Base-by-base conservation (phyloP, 2,797 vertebrate species). In the Eurystomus glaucurus region DNA sequence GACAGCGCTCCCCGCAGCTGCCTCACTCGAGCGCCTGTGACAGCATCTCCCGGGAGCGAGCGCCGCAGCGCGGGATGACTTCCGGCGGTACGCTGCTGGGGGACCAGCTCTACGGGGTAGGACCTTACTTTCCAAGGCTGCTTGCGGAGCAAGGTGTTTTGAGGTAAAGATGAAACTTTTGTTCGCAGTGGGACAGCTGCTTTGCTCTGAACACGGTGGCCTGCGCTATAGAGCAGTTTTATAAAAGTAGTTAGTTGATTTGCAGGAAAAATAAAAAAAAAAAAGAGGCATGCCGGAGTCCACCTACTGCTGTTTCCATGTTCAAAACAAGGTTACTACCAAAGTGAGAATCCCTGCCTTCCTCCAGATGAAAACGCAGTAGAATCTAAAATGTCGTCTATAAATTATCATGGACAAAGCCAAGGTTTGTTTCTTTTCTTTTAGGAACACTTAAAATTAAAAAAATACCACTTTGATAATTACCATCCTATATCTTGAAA, bases 291-390 rank as follows among this genome's bases (percentile, higher is more conserved):
- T 2, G 51, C 51, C 52, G 17, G 68, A 84, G 39, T 41, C 48
- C 54, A 68, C 45, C 61, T 54, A 41, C 50, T 21, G 31, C n/a
- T 28, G 29, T 66, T 91, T 78, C 35, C 39, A 39, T 4, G 20
- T 48, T 33, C 48, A 76, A 90, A 95, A 61, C 25, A 41, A 72
- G 43, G 37, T 76, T 65, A 46, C 31, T 43, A 69, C 45, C 25
- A 4, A 69, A 75, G 74, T 41, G 33, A 88, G 58, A 85, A 80
- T 71, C 50, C 52, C 20, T 69, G 46, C 48, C 90, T 96, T 95
- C 46, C 91, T 76, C 37, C 71, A 93, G 80, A 88, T 65, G 71
- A 96, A 96, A 97, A 91, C 14, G 20, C 70, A 94, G 83, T 88
- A 81, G 87, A 96, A 85, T 91, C 83, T 81, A 83, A 83, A 92